Conservation (phyloP, 2,888 invertebrate genomes). For the Alentia gelatinosa region DNA sequence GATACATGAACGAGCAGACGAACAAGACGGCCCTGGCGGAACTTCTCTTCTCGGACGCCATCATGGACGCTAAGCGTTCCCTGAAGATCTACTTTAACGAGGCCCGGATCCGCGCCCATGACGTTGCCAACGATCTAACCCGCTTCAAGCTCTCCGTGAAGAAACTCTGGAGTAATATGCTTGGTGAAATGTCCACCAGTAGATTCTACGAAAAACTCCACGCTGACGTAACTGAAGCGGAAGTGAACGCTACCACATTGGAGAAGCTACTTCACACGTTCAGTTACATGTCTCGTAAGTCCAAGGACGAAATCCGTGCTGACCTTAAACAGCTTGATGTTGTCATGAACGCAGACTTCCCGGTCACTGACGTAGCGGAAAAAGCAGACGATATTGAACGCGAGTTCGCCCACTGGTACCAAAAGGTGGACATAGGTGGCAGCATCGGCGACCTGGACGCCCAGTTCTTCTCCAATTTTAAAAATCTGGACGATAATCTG, state of each 20-base stretch:
- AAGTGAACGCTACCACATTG: background rate
- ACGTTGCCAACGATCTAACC: background rate
- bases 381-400: background rate
- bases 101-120: background rate
- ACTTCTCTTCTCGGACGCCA: background rate
- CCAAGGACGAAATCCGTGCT: background rate
- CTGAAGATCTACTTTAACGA: background rate
- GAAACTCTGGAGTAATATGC: slow-evolving; percentile 5
- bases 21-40: slow-evolving; percentile 35
- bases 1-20: background rate
- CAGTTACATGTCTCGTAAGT: background rate
- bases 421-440: background rate
- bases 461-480: background rate
- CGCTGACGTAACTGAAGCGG: background rate
- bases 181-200: background rate
- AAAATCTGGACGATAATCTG: background rate
- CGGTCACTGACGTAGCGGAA: background rate
- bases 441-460: background rate
- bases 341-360: slow-evolving; percentile 49
- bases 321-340: too few species aligned
- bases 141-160: background rate
- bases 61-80: background rate
- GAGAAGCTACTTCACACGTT: background rate
- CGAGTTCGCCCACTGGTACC: background rate
- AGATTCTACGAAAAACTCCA: background rate